Evolutionary conservation across 1,140 invertebrate genomes (phyloP), one percentile per base, ranked within the genome.

Genomic region (Drosophila sucinea): DNA sequence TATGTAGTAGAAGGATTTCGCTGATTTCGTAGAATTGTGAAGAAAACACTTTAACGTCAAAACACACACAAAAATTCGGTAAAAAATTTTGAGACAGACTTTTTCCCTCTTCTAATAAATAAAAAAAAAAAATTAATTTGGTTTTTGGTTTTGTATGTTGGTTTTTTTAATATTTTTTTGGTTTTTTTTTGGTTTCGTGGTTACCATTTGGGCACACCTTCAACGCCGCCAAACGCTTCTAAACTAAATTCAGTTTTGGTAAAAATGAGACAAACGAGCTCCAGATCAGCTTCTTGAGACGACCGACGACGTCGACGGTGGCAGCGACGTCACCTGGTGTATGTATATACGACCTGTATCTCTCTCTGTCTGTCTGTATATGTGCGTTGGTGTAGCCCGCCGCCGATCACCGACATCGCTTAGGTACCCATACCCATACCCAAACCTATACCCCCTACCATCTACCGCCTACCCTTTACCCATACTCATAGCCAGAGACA

Each of bases 181-280:
- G 32, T 72, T 57, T 64, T 62, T 60, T 69, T 56, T 51, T 44
- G 77, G 67, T 82, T 74, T 82, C 82, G 81, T 51, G 83, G 83
- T 80, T 87, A 77, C 84, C 74, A 70, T 77, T 73, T 70, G 83
- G 79, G 79, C 79, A 87, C 89, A 91, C 87, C 87, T 90, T 86
- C 83, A 79, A 90, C 83, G 83, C 84, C 84, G 84, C 87, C 87
- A 90, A 90, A 91, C 87, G 89, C 87, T 90, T 90, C 87, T 84
- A 90, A 90, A 90, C 87, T 90, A 90, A 90, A 84, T 90, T 90
- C 79, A 90, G 89, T 90, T 90, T 90, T 86, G 86, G 86, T 90
- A 79, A 86, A 89, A 90, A 90, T 79, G 79, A 82, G 87, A 87
- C 81, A 90, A 90, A 87, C 86, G 86, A 84, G 86, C 86, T 87